phyloP scores from a whole-genome alignment of 1,140 invertebrate genomes.

The Elysia chlorotica region DNA sequence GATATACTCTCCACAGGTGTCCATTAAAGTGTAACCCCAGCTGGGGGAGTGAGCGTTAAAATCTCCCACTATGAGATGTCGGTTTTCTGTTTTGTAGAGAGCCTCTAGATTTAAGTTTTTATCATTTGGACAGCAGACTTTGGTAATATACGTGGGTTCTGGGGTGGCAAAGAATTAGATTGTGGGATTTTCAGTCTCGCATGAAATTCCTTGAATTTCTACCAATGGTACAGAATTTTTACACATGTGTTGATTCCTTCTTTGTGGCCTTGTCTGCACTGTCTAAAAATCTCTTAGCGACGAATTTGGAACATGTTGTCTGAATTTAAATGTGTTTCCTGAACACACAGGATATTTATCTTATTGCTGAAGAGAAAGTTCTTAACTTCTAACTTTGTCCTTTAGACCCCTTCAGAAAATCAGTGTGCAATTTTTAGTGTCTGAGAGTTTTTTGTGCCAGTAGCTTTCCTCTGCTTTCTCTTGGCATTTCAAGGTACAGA shows the following conservation, averaged over 20 bases:
- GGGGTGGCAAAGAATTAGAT: background rate
- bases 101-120: background rate
- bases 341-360: background rate
- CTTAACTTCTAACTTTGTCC: background rate
- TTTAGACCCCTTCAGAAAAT: background rate
- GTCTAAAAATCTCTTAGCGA: background rate
- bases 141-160: background rate
- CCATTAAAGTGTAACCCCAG: background rate
- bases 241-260: background rate
- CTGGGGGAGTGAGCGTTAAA: background rate
- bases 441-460: background rate
- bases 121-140: background rate
- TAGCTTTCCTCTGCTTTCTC: background rate
- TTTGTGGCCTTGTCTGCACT: background rate
- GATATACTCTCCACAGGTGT: background rate
- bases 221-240: background rate
- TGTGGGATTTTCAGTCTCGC: background rate
- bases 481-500: background rate
- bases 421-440: background rate
- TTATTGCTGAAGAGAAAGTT: background rate
- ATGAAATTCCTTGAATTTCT: background rate
- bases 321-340: background rate
- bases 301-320: background rate
- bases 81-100: background rate
- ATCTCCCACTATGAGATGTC: background rate